A percentile compares a stretch with the other conserved stretches of the same genome.
Conservation (phyloP, 2,888 invertebrate species). For the Acanthacorydalis orientalis region DNA sequence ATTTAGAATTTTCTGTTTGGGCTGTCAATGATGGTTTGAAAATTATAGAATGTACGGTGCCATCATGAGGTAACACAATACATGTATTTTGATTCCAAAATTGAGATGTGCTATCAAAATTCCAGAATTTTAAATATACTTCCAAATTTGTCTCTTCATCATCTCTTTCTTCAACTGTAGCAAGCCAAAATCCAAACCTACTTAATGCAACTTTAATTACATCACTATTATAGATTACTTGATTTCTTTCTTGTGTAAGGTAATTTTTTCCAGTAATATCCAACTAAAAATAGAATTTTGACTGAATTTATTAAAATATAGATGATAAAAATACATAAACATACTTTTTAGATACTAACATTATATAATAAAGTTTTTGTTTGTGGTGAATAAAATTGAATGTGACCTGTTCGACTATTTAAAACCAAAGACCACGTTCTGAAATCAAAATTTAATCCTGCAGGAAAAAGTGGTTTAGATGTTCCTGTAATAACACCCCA, state of each 20-base stretch:
- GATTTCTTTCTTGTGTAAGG: slow-evolving; percentile 41
- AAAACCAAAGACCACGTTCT: slow-evolving; percentile 45
- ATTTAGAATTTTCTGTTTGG: slow-evolving; percentile 20
- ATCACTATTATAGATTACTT: slow-evolving; percentile 42
- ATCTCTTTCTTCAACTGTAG: slow-evolving; percentile 46
- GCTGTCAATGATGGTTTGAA: slow-evolving; percentile 35
- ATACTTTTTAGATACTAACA: slow-evolving; percentile 29
- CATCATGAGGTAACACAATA: slow-evolving; percentile 54
- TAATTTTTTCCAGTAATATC: slow-evolving; percentile 57
- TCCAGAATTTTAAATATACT: slow-evolving; percentile 61
- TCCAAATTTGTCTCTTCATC: slow-evolving; percentile 41
- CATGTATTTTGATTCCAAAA: slow-evolving; percentile 52
- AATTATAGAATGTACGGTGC: slow-evolving; percentile 35
- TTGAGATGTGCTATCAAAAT: slow-evolving; percentile 37
- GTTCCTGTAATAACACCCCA: slow-evolving; percentile 31
- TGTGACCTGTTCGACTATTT: slow-evolving; percentile 54
- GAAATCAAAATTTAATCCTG: slow-evolving; percentile 41
- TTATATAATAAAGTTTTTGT: slow-evolving; percentile 49
- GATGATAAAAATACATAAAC: too few species aligned
- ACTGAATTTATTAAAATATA: too few species aligned
- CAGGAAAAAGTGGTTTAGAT: slow-evolving; percentile 33
- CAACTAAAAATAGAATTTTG: slow-evolving; percentile 26
- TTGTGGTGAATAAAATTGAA: slow-evolving; percentile 55
- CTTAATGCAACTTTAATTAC: slow-evolving; percentile 50
- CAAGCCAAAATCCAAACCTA: slow-evolving; percentile 52